Evolutionary conservation across 2,888 invertebrate species (phyloP), one percentile per base, ranked within the genome.

Genomic region (Keiferia lycopersicella): DNA sequence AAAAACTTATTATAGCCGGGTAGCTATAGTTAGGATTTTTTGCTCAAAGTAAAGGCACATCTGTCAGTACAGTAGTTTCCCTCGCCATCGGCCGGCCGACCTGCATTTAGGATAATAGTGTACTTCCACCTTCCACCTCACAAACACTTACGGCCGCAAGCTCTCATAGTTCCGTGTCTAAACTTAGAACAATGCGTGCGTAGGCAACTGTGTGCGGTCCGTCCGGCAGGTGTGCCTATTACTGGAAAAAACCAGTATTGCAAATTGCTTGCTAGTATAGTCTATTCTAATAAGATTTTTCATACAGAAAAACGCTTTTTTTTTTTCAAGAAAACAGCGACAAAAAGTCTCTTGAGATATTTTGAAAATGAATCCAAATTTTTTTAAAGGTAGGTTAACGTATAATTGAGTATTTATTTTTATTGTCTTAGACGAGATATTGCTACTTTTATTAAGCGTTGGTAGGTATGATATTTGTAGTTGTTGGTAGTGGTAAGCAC

Each of bases 81-180:
- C 41, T 41, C 3, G 14, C 2, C 41, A 14, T 20, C 18, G 20
- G 10, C 22, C 11, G 26, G n/a, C 2, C 38, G 34, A 16, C n/a
- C 14, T 20, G 38, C 39, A 38, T 58, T 18, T 58, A 58, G 39
- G 58, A 39, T 38, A 58, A 58, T 58, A 58, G 51, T 38, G 16
- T 34, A 57, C 57, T 34, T 60, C 22, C 20, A 39, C 48, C 57
- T 34, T 60, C 22, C 20, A 39, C 48, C 45, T 14, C 59, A 18
- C 20, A 10, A 20, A 26, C 45, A 48, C 48, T 61, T 61, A 16
- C 30, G 34, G n/a, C 12, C 8, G 26, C 39, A 16, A 38, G 45
- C 34, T 63, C 45, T 63, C 16, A 59, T 56, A 61, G 64, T 64
- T 61, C 64, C 64, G 64, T n/a, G 61, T 64, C 61, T 61, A 64